Percentiles rank a stretch among this genome's conserved stretches.
These are phyloP conservation scores for Phlogophora meticulosa DNA, from an alignment of 2,888 invertebrate species.

Conservation along the genomic window DNA sequence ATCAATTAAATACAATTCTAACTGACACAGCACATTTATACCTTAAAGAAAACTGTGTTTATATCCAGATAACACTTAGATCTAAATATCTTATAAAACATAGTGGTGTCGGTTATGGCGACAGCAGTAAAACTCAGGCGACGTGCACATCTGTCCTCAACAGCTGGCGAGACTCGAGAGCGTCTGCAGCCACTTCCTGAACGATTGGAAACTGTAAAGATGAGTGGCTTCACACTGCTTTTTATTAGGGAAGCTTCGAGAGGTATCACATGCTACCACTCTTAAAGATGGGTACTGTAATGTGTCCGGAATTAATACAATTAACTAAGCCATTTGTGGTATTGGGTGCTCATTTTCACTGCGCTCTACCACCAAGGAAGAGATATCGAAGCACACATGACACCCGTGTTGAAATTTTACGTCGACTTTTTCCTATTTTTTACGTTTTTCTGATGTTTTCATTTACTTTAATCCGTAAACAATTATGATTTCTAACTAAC, in stretches of 20 bases:
- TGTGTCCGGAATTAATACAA: not conserved
- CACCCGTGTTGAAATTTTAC: too few species aligned
- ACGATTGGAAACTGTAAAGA: constrained; percentile 20
- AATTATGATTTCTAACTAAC: too few species aligned
- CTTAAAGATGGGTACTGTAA: not conserved
- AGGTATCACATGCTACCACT: not conserved
- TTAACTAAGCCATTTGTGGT: not conserved
- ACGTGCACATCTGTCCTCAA: constrained; percentile 65
- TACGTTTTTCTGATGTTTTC: too few species aligned
- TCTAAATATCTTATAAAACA: constrained; percentile 53
- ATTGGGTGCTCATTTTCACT: not conserved
- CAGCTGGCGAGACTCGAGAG: constrained; percentile 29
- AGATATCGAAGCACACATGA: too few species aligned
- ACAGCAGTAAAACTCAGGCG: constrained; percentile 71
- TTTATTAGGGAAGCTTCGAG: constrained; percentile 14
- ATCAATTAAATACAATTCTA: too few species aligned
- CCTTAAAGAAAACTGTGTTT: too few species aligned
- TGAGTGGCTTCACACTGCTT: constrained; percentile 15
- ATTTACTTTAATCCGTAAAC: too few species aligned
- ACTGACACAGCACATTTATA: too few species aligned
- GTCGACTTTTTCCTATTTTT: too few species aligned
- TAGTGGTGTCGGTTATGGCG: constrained; percentile 53
- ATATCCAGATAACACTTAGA: constrained; percentile 1
- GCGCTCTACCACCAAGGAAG: too few species aligned
- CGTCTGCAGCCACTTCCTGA: constrained; percentile 31